Conservation (phyloP, 2,797 vertebrate species). For the Sebastes reedi region DNA sequence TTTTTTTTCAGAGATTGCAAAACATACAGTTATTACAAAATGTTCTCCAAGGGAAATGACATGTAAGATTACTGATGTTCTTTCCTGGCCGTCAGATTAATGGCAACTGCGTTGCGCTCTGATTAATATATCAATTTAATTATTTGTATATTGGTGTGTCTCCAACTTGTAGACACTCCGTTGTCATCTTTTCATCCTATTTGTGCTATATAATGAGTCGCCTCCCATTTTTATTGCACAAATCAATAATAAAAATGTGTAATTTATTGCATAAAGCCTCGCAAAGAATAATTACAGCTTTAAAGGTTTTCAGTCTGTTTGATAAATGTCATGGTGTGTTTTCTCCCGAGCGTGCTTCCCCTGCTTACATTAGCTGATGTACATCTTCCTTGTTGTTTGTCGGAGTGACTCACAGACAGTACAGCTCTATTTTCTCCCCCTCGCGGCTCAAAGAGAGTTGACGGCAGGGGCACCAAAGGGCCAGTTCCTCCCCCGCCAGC, state of each 20-base stretch:
- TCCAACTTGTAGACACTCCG: constrained; percentile 3
- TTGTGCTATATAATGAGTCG: constrained; percentile 8
- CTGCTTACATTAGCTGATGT: constrained; percentile 35
- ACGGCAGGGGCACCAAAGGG: constrained; percentile 47
- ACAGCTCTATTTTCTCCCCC: constrained; percentile 15
- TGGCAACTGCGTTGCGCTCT: not conserved
- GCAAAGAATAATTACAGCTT: constrained; percentile 28
- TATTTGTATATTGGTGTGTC: constrained; percentile 12
- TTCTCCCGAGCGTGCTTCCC: not conserved
- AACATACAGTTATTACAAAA: constrained; percentile 34
- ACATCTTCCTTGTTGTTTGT: constrained; percentile 35
- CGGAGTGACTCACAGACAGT: constrained; percentile 19
- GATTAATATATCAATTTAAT: constrained; percentile 54
- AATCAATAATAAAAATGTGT: constrained; percentile 25
- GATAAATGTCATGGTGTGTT: constrained; percentile 31
- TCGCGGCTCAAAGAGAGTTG: constrained; percentile 40
- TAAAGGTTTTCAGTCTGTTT: constrained; percentile 34
- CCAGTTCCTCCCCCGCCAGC: constrained; percentile 46
- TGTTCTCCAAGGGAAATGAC: constrained; percentile 27
- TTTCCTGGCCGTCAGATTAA: constrained; percentile 36
- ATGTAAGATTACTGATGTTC: constrained; percentile 24
- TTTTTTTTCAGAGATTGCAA: constrained; percentile 23
- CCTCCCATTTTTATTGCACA: not conserved
- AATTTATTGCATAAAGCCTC: constrained; percentile 1
- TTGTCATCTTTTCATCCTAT: constrained; percentile 34